Conservation (phyloP, 2,888 invertebrate genomes). For the Encarsia formosa region DNA sequence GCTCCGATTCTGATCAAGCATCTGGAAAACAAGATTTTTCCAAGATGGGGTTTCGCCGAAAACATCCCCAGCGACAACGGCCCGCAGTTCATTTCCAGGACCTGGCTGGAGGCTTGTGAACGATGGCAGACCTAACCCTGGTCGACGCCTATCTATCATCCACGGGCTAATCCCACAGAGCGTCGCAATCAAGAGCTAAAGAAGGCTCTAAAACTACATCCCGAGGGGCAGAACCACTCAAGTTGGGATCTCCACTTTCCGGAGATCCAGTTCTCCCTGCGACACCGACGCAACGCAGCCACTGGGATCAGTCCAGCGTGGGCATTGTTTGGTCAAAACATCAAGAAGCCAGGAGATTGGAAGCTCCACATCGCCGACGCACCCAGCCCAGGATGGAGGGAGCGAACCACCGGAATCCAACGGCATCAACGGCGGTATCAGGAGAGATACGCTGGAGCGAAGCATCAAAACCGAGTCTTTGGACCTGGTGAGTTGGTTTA, state of each 20-base stretch:
- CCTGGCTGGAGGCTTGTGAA: not conserved
- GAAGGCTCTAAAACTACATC: no score
- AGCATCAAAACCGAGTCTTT: not conserved
- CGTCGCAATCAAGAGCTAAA: not conserved
- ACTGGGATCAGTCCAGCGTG: no score
- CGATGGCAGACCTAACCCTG: not conserved
- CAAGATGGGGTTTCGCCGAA: constrained; percentile 9
- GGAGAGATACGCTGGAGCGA: not conserved
- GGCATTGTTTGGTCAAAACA: no score
- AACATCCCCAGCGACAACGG: constrained; percentile 20
- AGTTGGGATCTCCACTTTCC: no score
- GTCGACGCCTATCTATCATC: not conserved
- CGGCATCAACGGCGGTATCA: not conserved
- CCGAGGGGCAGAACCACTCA: no score
- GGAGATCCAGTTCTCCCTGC: no score
- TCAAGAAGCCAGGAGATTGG: no score
- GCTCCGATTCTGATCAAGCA: constrained; percentile 5
- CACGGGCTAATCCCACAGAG: not conserved
- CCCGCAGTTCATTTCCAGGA: constrained; percentile 6
- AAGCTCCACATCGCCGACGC: no score
- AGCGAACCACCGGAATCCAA: not conserved
- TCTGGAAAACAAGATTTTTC: not conserved
- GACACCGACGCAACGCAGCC: no score
- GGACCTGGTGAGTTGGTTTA: not conserved
- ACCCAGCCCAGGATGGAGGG: no score